Evolutionary conservation across 2,888 invertebrate species (phyloP).

Genomic region (Acronicta alni): DNA sequence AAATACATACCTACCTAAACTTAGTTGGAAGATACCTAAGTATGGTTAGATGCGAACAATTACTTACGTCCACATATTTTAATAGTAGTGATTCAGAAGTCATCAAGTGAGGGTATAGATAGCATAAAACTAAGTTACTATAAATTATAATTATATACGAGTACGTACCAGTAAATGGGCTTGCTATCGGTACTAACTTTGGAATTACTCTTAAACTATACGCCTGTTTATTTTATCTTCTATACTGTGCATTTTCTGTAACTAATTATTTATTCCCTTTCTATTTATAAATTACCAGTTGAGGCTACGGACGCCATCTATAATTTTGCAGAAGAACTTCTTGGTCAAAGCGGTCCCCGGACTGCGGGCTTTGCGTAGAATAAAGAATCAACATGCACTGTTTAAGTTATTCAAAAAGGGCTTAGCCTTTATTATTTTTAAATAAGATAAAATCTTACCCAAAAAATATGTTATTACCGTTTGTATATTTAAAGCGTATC

Average conservation of each 20-base stretch:
- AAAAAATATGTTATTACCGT: not conserved
- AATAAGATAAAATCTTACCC: too few species aligned
- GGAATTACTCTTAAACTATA: conserved; percentile 62
- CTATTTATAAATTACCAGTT: not conserved
- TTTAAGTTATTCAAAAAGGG: too few species aligned
- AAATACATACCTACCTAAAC: too few species aligned
- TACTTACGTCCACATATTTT: too few species aligned
- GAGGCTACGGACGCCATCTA: conserved; percentile 24
- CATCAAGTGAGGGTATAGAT: not conserved
- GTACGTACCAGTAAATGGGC: conserved; percentile 35
- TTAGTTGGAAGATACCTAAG: too few species aligned
- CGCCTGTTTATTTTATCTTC: conserved; percentile 57
- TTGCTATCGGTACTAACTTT: conserved; percentile 41
- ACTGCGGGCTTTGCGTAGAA: not conserved
- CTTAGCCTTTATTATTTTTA: not conserved
- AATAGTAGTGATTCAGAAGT: conserved; percentile 9
- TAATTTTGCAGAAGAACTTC: conserved; percentile 14
- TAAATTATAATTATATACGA: conserved; percentile 32
- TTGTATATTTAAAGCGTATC: not conserved
- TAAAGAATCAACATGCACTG: too few species aligned
- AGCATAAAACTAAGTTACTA: conserved; percentile 8
- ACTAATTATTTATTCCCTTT: conserved; percentile 20
- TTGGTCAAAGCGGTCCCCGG: not conserved
- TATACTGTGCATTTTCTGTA: conserved; percentile 19
- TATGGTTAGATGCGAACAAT: too few species aligned